Evolutionary conservation across 2,888 invertebrate species (phyloP), one percentile per base, ranked within the genome.

Genomic region (Crematogaster levior): DNA sequence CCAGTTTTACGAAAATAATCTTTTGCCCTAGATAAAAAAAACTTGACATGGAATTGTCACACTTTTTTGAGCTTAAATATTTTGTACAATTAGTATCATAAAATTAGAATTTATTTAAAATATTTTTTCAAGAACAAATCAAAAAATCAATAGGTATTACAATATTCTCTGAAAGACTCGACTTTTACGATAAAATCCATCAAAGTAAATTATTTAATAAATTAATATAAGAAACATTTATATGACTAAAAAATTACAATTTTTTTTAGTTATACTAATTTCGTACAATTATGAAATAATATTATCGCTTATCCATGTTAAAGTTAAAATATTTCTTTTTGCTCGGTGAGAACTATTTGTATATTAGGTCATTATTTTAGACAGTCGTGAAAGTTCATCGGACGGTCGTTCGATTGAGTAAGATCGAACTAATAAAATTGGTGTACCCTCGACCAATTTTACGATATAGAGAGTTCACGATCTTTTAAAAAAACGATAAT

Each of bases 291-390:
- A 34, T 34, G n/a, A 1, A 68, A 68, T 27, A 43, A 48, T 66
- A 7, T 66, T 18, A 43, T 65, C n/a, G 5, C 9, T 18, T 53
- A 40, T 18, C 24, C 21, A 58, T 37, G 4, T 30, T 40, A 18
- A 63, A 74, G 34, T 3, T 75, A 27, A 63, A 63, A 75, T 61
- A 34, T 51, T 37, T 51, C n/a, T 37, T 15, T 24, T 30, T 56
- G 12, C 21, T 43, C 15, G 53, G 15, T 18, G 34, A 68, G 6
- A 21, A 56, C 66, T 66, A 77, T 66, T 77, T 77, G 77, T 56
- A 68, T 68, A 77, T 56, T 77, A 34, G 77, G 77, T 77, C 77
- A 77, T 77, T 77, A 68, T 77, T 77, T 77, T 77, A 77, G 34
- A 77, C 56, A 77, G 40, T 66, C 40, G 68, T 34, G 24, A 53